These are phyloP conservation scores for Alces alces DNA, from an alignment of 2,113 vertebrate genomes.

Conservation along the genomic window DNA sequence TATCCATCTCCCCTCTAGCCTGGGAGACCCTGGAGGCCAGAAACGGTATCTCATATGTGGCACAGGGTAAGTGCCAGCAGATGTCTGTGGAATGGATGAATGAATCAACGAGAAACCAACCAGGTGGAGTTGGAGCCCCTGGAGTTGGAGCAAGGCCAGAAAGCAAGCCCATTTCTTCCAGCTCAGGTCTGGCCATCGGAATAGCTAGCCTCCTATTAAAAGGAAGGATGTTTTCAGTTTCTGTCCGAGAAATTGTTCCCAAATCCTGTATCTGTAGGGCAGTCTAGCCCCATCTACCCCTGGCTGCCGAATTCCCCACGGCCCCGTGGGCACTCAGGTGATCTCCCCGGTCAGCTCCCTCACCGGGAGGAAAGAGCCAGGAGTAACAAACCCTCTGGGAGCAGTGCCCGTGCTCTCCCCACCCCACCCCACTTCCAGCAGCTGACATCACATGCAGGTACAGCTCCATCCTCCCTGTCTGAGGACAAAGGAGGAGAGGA, in stretches of 20 bases:
- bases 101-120: neutral
- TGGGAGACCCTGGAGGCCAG: neutral
- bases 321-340: constrained; percentile 22
- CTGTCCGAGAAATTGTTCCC: neutral
- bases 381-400: neutral
- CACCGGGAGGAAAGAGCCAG: neutral
- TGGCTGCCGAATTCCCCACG: neutral
- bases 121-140: neutral
- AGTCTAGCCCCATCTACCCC: neutral
- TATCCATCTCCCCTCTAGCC: neutral
- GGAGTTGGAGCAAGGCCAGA: neutral
- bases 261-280: neutral
- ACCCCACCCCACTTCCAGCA: neutral
- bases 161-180: neutral
- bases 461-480: neutral
- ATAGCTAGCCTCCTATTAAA: neutral
- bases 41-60: neutral
- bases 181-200: neutral
- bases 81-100: neutral
- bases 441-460: constrained; percentile 24
- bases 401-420: neutral
- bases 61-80: neutral
- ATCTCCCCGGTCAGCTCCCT: neutral
- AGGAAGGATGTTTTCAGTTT: neutral
- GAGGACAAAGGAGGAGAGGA: constrained; percentile 10